These are phyloP conservation scores for Gnathonemus longibarbis DNA, from an alignment of 2,113 vertebrate genomes.

Conservation along the genomic window DNA sequence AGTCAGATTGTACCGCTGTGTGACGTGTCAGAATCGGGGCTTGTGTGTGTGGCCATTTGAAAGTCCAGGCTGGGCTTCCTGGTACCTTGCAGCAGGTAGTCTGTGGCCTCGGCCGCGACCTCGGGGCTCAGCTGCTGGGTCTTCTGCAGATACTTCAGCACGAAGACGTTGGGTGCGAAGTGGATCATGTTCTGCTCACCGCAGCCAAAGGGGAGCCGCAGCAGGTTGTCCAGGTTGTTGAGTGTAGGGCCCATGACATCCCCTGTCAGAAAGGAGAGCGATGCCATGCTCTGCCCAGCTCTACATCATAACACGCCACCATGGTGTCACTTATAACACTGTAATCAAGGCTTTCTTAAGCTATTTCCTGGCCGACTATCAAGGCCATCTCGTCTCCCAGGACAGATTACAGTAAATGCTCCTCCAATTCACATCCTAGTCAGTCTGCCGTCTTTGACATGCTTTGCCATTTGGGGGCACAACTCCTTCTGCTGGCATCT, in stretches of 20 bases:
- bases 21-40: neutral
- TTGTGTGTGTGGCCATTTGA: neutral
- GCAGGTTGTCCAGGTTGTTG: constrained; percentile 79
- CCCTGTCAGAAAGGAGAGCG: constrained; percentile 52
- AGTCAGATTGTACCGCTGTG: neutral
- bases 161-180: constrained; percentile 88
- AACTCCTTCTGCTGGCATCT: neutral
- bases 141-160: constrained; percentile 87
- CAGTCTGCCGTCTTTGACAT: neutral
- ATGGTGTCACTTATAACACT: neutral
- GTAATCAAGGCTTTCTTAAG: neutral
- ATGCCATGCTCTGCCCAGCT: neutral
- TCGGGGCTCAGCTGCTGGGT: constrained; percentile 77
- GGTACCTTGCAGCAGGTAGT: constrained; percentile 76
- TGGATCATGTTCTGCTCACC: constrained; percentile 97
- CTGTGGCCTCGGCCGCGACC: constrained; percentile 77
- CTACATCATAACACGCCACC: neutral
- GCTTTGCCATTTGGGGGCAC: neutral
- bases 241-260: constrained; percentile 89
- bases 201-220: constrained; percentile 81
- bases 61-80: neutral
- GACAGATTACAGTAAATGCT: neutral
- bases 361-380: neutral
- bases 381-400: neutral
- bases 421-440: neutral